Percentiles rank a stretch among this genome's conserved stretches.
Conservation (phyloP, 2,888 invertebrate genomes). For the Chrysotoxum bicinctum region DNA sequence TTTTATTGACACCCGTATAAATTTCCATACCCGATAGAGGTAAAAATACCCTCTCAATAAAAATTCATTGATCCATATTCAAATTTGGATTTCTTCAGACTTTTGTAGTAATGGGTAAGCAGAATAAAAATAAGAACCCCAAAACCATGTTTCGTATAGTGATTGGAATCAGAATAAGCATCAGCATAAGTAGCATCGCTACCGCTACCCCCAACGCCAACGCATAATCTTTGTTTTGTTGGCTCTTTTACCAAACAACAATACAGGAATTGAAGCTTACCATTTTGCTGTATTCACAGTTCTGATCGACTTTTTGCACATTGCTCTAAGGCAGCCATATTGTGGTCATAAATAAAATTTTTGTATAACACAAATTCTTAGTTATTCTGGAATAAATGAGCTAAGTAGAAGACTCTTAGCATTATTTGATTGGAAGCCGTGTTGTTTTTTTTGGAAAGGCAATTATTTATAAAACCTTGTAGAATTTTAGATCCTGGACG, state of each 20-base stretch:
- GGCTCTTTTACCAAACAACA: not conserved
- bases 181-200: constrained; percentile 5
- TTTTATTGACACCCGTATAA: constrained; percentile 71
- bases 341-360: not conserved
- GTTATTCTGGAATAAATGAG: too few species aligned
- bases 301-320: not conserved
- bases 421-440: too few species aligned
- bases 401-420: too few species aligned
- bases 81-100: constrained; percentile 56
- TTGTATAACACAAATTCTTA: too few species aligned
- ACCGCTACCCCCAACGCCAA: not conserved
- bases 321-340: not conserved
- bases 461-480: too few species aligned
- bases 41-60: constrained; percentile 60
- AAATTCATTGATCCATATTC: constrained; percentile 72
- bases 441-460: too few species aligned
- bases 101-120: not conserved
- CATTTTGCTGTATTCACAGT: not conserved
- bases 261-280: not conserved
- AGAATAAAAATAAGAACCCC: constrained; percentile 2
- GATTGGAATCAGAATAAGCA: constrained; percentile 53
- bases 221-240: not conserved
- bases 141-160: constrained; percentile 31
- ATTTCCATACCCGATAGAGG: constrained; percentile 62
- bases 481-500: too few species aligned